These are phyloP conservation scores for Sceliomorpha sp. DNA, from an alignment of 2,888 invertebrate species.

Conservation along the genomic window DNA sequence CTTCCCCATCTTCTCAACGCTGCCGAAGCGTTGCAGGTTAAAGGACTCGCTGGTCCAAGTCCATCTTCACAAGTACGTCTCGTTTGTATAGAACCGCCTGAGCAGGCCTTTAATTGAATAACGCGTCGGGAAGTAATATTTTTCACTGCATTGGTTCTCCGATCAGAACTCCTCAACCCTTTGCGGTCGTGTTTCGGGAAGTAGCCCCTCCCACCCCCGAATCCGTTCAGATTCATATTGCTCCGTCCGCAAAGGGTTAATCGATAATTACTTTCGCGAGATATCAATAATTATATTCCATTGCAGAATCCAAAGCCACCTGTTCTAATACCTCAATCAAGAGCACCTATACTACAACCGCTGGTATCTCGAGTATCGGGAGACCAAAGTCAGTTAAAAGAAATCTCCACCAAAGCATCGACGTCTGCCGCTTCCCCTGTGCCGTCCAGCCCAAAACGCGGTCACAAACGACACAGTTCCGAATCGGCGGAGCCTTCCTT, in stretches of 20 bases:
- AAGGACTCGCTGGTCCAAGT: slow-evolving; percentile 83
- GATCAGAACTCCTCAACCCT: too few species aligned
- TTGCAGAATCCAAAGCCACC: slow-evolving; percentile 71
- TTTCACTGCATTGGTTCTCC: too few species aligned
- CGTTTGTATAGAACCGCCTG: too few species aligned
- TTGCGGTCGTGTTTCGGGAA: too few species aligned
- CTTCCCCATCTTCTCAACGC: slow-evolving; percentile 90
- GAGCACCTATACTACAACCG: slow-evolving; percentile 61
- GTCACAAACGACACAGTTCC: slow-evolving; percentile 69
- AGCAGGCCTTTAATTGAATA: too few species aligned
- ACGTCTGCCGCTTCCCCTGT: slow-evolving; percentile 51
- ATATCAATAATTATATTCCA: too few species aligned
- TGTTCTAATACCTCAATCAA: slow-evolving; percentile 71
- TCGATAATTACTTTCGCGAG: too few species aligned
- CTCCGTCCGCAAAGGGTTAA: too few species aligned
- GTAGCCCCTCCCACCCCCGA: too few species aligned
- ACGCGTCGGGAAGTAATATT: too few species aligned
- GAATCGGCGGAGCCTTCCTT: slow-evolving; percentile 69
- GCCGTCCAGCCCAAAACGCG: slow-evolving; percentile 71
- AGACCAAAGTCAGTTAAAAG: slow-evolving; percentile 67
- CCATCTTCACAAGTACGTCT: slow-evolving; percentile 72
- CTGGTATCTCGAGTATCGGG: slow-evolving; percentile 54
- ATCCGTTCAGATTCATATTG: too few species aligned
- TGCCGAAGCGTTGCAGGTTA: slow-evolving; percentile 91
- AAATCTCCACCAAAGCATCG: slow-evolving; percentile 61